A percentile compares a stretch with the other conserved stretches of the same genome.
Evolutionary conservation across 2,797 vertebrate species (phyloP).

Genomic region (Chrysocyon brachyurus): DNA sequence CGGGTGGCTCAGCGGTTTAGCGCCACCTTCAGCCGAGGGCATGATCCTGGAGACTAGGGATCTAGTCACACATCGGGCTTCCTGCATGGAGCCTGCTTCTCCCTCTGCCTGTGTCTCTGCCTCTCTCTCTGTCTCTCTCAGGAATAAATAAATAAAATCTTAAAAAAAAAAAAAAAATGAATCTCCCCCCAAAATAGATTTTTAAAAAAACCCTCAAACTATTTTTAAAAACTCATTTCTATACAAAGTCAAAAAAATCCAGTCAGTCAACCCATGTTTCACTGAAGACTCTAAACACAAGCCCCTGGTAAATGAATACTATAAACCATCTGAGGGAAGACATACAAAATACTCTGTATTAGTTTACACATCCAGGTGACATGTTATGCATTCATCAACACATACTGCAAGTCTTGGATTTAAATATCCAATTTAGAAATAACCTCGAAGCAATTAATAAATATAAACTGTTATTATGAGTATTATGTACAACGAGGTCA

Average conservation of each 20-base stretch:
- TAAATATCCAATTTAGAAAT: conserved; percentile 14
- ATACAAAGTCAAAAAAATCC: neutral
- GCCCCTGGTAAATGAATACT: neutral
- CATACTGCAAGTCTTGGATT: neutral
- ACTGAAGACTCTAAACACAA: conserved; percentile 5
- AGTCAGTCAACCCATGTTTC: conserved; percentile 10
- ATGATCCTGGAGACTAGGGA: too few species aligned
- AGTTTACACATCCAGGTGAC: neutral
- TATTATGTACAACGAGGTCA: neutral
- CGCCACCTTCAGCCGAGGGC: too few species aligned
- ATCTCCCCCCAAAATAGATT: too few species aligned
- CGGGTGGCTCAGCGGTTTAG: too few species aligned
- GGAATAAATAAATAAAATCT: too few species aligned
- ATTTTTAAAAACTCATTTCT: conserved; percentile 14
- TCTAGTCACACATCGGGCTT: too few species aligned
- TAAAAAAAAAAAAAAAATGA: too few species aligned
- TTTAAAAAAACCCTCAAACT: neutral
- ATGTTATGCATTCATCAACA: neutral
- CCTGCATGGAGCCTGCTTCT: too few species aligned
- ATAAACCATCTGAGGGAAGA: neutral
- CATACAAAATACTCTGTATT: neutral
- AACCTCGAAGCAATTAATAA: conserved; percentile 28
- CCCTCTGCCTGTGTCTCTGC: too few species aligned
- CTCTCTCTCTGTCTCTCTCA: too few species aligned
- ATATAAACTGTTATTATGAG: neutral